Base-by-base conservation (phyloP, 2,113 vertebrate genomes). In the Colossoma macropomum region DNA sequence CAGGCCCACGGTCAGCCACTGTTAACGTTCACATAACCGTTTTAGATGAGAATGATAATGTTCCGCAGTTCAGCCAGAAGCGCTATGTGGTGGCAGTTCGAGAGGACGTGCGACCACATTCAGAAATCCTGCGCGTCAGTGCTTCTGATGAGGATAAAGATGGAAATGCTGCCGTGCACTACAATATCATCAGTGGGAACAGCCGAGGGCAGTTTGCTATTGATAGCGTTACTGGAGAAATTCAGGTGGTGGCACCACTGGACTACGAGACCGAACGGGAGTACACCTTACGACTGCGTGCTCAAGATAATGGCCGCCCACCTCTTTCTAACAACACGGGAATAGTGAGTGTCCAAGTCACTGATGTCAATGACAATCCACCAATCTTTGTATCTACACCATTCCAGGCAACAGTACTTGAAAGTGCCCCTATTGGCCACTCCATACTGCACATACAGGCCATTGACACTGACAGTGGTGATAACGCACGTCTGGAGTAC, bases 361-460 rank as follows among this genome's bases (percentile, higher is more conserved):
- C 97, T 13, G 98, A 99, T 79, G 96, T 99, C 82, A 99, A 99
- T 0, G 98, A 99, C 89, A 97, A 99, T 28, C 94, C 96, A 0
- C 98, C 98, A 3, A 98, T 99, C 78, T 99, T 99, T 91, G 98
- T 99, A 70, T 99, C 97, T 79, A 99, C 98, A 0, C 98, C 98
- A 1, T 99, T 99, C 88, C 98, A 99, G 88, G 96, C 97, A 0
- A 97, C 97, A 0, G 97, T 99, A 32, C 92, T 99, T 45, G 98
- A 99, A 90, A 99, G 98, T 0, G 96, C 96, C 3, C 98, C 98
- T 0, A 84, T 98, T 0, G 98, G 98, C 45, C 97, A 98, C 80
- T 99, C 98, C 0, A 97, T 99, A 70, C 96, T 99, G 84, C 98
- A 99, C 87, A 98, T 99, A 87, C 98, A 99, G 90, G 98, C 98